Conservation (phyloP, 2,888 invertebrate genomes). For the Schrankia costaestrigalis region DNA sequence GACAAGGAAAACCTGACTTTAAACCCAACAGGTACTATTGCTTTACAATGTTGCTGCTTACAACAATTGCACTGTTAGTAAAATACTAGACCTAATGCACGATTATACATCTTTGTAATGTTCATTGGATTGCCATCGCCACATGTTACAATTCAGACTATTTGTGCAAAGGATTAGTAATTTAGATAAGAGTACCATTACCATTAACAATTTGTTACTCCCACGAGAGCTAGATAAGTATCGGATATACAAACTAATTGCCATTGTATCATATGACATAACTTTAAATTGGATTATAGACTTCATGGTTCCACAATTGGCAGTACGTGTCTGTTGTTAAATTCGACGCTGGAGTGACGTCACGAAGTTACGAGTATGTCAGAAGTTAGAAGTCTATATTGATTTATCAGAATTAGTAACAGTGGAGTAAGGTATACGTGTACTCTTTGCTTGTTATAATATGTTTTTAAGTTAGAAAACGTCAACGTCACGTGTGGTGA, state of each 20-base stretch:
- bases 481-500: not conserved
- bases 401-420: not conserved
- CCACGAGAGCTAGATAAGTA: not conserved
- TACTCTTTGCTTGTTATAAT: slow-evolving; percentile 19
- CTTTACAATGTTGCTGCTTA: no score
- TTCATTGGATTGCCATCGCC: no score
- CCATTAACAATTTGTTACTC: not conserved
- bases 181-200: no score
- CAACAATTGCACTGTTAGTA: no score
- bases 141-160: no score
- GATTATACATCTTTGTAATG: no score
- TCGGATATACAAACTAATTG: not conserved
- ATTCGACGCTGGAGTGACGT: slow-evolving; percentile 15
- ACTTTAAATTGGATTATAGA: slow-evolving; percentile 23
- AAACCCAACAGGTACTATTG: no score
- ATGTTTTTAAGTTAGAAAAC: not conserved
- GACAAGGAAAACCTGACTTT: no score
- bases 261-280: slow-evolving; percentile 3
- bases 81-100: no score
- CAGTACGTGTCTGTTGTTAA: slow-evolving; percentile 3
- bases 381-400: slow-evolving; percentile 7
- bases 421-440: slow-evolving; percentile 12
- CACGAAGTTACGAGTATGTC: slow-evolving; percentile 5
- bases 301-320: slow-evolving; percentile 1
- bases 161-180: no score